Conservation (phyloP, 2,888 invertebrate species). For the Drosophila fungiperda region DNA sequence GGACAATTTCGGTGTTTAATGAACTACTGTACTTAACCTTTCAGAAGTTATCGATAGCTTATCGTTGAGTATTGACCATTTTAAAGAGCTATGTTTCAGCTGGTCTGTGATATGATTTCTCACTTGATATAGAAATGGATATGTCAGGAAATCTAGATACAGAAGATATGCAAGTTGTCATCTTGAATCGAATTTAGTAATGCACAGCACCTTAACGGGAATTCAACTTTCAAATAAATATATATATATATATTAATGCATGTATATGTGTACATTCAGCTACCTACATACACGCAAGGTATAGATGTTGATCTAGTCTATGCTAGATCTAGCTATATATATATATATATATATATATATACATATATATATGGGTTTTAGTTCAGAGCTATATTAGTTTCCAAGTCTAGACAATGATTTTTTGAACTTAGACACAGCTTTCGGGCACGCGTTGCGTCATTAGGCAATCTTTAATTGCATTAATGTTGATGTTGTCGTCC, state of each 20-base stretch:
- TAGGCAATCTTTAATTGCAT: conserved; percentile 94
- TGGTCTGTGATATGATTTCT: conserved; percentile 7
- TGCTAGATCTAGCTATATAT: conserved; percentile 4
- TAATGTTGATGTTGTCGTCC: conserved; percentile 89
- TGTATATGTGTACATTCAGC: conserved; percentile 29
- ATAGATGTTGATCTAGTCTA: conserved; percentile 24
- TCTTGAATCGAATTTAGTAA: conserved; percentile 25
- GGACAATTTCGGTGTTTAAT: background rate
- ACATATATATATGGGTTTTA: conserved; percentile 1
- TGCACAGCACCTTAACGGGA: conserved; percentile 63
- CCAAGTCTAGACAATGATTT: conserved; percentile 26
- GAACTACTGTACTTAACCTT: background rate
- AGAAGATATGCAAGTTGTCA: conserved; percentile 20
- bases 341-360: conserved; percentile 2
- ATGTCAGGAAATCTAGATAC: conserved; percentile 39
- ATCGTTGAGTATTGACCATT: conserved; percentile 2
- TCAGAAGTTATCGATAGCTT: conserved; percentile 12
- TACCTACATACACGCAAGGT: conserved; percentile 31
- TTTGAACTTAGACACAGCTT: conserved; percentile 90
- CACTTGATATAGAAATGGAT: conserved; percentile 46
- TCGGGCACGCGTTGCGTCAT: conserved; percentile 95
- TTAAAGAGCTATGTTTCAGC: conserved; percentile 9
- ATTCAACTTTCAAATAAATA: conserved; percentile 27
- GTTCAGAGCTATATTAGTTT: background rate
- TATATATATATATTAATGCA: conserved; percentile 9